Evolutionary conservation across 2,888 invertebrate genomes (phyloP).

Genomic region (Lycocerus yunnanus): DNA sequence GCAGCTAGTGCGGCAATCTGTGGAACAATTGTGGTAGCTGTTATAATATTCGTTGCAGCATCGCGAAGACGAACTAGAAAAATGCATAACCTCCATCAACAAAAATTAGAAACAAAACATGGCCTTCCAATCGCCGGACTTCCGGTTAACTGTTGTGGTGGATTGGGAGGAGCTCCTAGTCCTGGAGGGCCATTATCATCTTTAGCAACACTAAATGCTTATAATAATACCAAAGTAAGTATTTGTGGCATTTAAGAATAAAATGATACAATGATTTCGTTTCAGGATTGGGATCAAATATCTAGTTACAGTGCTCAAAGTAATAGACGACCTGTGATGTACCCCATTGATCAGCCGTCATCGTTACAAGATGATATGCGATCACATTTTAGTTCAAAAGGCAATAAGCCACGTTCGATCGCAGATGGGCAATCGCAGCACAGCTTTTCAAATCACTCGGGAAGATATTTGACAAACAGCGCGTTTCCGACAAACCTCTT

Average conservation of each 20-base stretch:
- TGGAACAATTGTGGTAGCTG: conserved; percentile 88
- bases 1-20: conserved; percentile 92
- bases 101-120: conserved; percentile 62
- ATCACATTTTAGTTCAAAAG: conserved; percentile 72
- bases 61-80: conserved; percentile 79
- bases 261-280: background rate
- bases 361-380: conserved; percentile 75
- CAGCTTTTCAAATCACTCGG: conserved; percentile 83
- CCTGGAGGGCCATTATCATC: conserved; percentile 81
- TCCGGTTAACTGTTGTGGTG: conserved; percentile 80
- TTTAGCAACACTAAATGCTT: conserved; percentile 81
- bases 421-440: conserved; percentile 90
- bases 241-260: background rate
- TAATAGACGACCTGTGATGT: conserved; percentile 86
- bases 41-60: conserved; percentile 87
- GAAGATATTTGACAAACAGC: conserved; percentile 69
- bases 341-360: conserved; percentile 68
- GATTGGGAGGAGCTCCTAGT: conserved; percentile 72
- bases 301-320: conserved; percentile 91
- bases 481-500: conserved; percentile 77
- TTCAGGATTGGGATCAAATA: conserved; percentile 81
- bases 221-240: conserved; percentile 78
- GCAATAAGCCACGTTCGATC: conserved; percentile 67
- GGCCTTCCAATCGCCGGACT: conserved; percentile 73
- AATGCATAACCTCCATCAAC: conserved; percentile 72